Evolutionary conservation across 2,888 invertebrate species (phyloP), one percentile per base, ranked within the genome.

Genomic region (Sthenelais limicola): DNA sequence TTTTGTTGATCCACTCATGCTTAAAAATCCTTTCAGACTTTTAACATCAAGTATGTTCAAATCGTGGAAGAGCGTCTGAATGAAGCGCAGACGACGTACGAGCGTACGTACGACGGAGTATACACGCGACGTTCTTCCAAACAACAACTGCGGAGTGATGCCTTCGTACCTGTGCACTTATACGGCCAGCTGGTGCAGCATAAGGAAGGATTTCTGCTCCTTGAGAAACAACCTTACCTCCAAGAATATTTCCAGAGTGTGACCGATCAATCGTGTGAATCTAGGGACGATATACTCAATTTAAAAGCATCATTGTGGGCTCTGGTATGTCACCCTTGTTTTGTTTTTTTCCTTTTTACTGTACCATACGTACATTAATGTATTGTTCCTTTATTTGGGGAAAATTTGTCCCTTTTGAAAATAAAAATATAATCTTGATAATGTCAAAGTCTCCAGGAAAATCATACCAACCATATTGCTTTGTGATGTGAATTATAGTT

Each of bases 271-370:
- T 79, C 77, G n/a, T 71, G 85, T 66, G 71, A 79, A 33, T 80
- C 80, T 35, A 86, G 86, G 67, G 76, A 79, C 15, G 82, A 85
- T 72, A 78, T 94, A 70, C 88, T 93, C 54, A 92, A 93, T 76
- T 87, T 96, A 51, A 98, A 98, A 87, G 92, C 95, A 5, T 93
- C 96, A 0, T 88, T 98, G 0, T 98, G 98, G 97, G 94, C 94
- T 0, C 83, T 90, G 67, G 88, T 88, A 78, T 78, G 86, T n/a
- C n/a, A n/a, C n/a, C n/a, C n/a, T n/a, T n/a, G n/a, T n/a, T n/a
- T n/a, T n/a, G n/a, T n/a, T n/a, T n/a, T n/a, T 18, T 15, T 43
- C n/a, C 47, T 43, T 12, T 43, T 43, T 15, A 12, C 12, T 43
- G 47, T 43, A 43, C n/a, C 47, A 12, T 15, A n/a, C 12, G 47